Evolutionary conservation across 1,140 invertebrate species (phyloP), one percentile per base, ranked within the genome.

Genomic region (Asbolus verrucosus): DNA sequence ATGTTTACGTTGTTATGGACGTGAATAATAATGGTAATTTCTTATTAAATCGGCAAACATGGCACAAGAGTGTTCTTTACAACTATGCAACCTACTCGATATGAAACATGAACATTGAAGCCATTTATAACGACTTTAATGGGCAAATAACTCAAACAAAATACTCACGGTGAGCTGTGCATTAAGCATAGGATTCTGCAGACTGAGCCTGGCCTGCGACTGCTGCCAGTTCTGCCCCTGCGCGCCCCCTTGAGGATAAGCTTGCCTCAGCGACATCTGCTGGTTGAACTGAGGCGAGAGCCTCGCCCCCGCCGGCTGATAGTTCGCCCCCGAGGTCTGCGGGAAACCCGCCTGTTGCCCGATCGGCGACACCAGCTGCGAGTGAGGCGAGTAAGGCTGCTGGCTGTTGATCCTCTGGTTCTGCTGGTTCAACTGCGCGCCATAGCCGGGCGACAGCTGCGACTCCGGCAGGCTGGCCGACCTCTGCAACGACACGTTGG

Each of bases 141-240:
- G 24, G 3, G 8, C 24, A 27, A 27, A 8, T 27, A 39, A 39
- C 9, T 38, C 4, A 38, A 38, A 38, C 6, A 62, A 15, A 19
- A 38, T 62, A 82, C 84, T 86, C 83, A 90, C 90, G 75, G 89
- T 88, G 66, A 92, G 82, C 80, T 92, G 91, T 68, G 90, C 89
- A 82, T 89, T 93, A 67, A 94, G 83, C 89, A 94, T 90, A 2
- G 92, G 90, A 83, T 92, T 92, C 80, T 91, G 89, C 69, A 87
- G 87, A 36, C 80, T 82, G 6, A 85, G 74, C 24, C 82, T 73
- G 46, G 76, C 72, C 59, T 76, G 77, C 33, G 71, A 60, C 61
- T 76, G 65, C 43, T 73, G 60, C 74, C 72, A 76, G 38, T 74
- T 69, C 36, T 74, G 59, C 36, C 13, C 9, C 60, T 70, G n/a